These are phyloP conservation scores for Oxyteleia sp. DNA, from an alignment of 2,888 invertebrate genomes.

Conservation along the genomic window DNA sequence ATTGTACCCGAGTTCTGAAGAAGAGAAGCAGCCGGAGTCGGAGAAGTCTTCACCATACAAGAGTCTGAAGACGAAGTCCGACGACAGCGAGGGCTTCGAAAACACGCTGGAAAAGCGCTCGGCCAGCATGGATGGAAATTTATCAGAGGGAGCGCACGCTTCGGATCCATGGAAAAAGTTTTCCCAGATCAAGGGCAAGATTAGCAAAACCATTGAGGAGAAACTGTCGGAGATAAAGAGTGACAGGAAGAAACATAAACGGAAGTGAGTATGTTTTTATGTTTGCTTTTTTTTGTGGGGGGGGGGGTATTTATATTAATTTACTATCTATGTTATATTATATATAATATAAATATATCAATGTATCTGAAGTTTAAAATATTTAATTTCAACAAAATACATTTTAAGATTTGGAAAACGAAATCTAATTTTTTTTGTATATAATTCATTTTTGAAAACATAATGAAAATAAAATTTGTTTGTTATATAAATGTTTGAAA, in stretches of 20 bases:
- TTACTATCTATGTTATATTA: too few species aligned
- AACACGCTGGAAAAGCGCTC: constrained; percentile 89
- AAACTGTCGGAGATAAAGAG: constrained; percentile 91
- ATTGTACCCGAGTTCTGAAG: constrained; percentile 89
- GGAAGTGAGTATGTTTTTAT: constrained; percentile 83
- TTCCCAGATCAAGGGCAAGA: constrained; percentile 92
- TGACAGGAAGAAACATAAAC: constrained; percentile 88
- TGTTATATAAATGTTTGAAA: too few species aligned
- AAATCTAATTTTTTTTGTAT: too few species aligned
- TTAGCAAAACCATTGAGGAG: constrained; percentile 93
- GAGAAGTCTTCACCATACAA: constrained; percentile 82
- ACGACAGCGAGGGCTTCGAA: constrained; percentile 84
- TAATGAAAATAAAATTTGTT: too few species aligned
- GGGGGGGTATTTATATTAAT: too few species aligned
- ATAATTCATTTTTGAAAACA: too few species aligned
- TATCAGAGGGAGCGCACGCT: constrained; percentile 87
- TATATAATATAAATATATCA: too few species aligned
- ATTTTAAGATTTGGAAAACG: too few species aligned
- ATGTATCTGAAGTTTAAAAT: too few species aligned
- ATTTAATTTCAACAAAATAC: too few species aligned
- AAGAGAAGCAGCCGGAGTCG: constrained; percentile 89
- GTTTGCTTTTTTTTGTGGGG: too few species aligned
- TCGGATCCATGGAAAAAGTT: constrained; percentile 92
- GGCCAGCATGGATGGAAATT: constrained; percentile 89
- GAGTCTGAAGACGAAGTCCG: constrained; percentile 88